Conservation (phyloP, 2,113 vertebrate species). For the Campylomormyrus numenius region DNA sequence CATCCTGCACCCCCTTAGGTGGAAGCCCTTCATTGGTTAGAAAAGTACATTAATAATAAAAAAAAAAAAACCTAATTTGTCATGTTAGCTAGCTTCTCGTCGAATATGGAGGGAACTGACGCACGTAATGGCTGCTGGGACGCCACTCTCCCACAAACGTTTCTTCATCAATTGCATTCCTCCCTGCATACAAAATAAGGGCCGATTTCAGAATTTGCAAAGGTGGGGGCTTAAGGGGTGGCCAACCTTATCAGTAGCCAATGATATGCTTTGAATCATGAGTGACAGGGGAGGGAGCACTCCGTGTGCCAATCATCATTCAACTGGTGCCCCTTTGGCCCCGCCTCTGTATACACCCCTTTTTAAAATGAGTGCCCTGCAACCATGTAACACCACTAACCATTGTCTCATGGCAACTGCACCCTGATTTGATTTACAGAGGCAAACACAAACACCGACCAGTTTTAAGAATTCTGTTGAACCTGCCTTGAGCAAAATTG, state of each 20-base stretch:
- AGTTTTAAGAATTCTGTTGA: neutral
- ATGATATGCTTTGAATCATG: neutral
- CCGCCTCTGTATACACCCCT: neutral
- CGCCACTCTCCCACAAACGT: neutral
- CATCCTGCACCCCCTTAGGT: neutral
- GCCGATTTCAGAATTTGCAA: neutral
- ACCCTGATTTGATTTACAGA: neutral
- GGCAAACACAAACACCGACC: neutral
- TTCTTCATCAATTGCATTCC: neutral
- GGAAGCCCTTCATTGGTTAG: neutral
- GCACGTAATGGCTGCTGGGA: neutral
- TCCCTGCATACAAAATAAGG: neutral
- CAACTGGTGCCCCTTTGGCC: neutral
- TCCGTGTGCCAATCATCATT: neutral
- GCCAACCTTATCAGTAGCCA: neutral
- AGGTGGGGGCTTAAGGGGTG: neutral
- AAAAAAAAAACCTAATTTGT: neutral
- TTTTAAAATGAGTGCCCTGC: neutral
- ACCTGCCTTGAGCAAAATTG: neutral
- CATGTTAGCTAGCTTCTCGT: neutral
- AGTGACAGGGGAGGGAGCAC: neutral
- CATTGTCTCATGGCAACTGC: neutral
- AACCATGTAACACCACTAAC: neutral
- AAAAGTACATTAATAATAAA: neutral
- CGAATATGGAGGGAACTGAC: neutral